Conservation (phyloP, 2,797 vertebrate genomes). For the Bovichtus variegatus region DNA sequence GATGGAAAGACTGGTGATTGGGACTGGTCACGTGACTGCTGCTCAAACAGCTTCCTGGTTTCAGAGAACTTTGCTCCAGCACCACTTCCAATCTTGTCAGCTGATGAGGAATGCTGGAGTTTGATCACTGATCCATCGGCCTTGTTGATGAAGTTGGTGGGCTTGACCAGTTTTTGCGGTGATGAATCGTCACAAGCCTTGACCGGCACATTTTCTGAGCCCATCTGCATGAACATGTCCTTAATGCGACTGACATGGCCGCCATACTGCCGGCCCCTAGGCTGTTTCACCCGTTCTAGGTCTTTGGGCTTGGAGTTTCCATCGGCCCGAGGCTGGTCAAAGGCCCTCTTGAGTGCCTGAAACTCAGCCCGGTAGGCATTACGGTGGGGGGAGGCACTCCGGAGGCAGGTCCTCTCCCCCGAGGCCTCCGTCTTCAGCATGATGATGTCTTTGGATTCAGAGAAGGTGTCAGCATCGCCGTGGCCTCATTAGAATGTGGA, state of each 20-base stretch:
- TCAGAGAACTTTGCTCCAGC: slow-evolving; percentile 93
- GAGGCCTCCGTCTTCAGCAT: slow-evolving; percentile 99
- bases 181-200: slow-evolving; percentile 85
- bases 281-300: slow-evolving; percentile 89
- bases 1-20: slow-evolving; percentile 90
- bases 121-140: slow-evolving; percentile 91
- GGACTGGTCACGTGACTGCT: slow-evolving; percentile 88
- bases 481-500: slow-evolving; percentile 73
- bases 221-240: slow-evolving; percentile 99
- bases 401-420: slow-evolving; percentile 94
- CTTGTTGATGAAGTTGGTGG: slow-evolving; percentile 94
- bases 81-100: slow-evolving; percentile 85
- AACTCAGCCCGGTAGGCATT: slow-evolving; percentile 98
- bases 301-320: slow-evolving; percentile 89
- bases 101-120: slow-evolving; percentile 88
- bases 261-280: slow-evolving; percentile 95
- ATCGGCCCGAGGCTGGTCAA: slow-evolving; percentile 94
- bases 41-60: slow-evolving; percentile 95
- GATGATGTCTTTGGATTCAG: slow-evolving; percentile 86
- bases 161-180: slow-evolving; percentile 90
- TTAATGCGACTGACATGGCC: slow-evolving; percentile 98
- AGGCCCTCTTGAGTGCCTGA: slow-evolving; percentile 97
- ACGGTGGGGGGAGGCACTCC: slow-evolving; percentile 98
- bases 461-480: slow-evolving; percentile 88
- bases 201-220: slow-evolving; percentile 84